Evolutionary conservation across 2,888 invertebrate species (phyloP), one percentile per base, ranked within the genome.

Genomic region (Nesidiocoris tenuis): DNA sequence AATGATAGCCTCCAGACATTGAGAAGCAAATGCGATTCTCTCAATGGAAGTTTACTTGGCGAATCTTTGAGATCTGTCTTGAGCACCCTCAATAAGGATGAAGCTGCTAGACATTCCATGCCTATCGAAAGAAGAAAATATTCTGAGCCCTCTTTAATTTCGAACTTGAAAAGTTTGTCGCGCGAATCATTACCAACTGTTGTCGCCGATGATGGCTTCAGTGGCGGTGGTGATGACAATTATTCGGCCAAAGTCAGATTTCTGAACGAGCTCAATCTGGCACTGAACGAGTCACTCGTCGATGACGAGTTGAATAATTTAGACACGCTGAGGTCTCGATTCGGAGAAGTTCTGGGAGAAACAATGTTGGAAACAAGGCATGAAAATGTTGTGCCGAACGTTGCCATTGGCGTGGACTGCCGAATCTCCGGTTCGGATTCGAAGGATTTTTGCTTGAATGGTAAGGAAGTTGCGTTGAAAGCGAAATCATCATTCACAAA

Each of bases 201-300:
- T 19, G 59, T 70, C 17, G 59, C 25, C 1, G 70, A 70, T 19
- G 61, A 57, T 9, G 25, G 24, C 16, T 19, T 63, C 17, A 70
- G 70, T 19, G 57, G 39, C 17, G 23, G 63, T 18, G 21, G 25
- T 22, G 72, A 72, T 72, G 63, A 72, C 18, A 61, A 72, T 54
- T 72, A 72, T 54, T 39, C 57, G n/a, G 72, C 72, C 1, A 72
- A 22, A 22, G 72, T 61, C 19, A 72, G 56, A 21, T 72, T 72
- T 25, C 54, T 61, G 72, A 72, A 72, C 39, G 72, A 72, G 23
- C 25, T 72, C 19, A 72, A 72, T 54, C 25, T 61, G 17, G 72
- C 72, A 18, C 23, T 72, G 19, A 72, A 72, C 17, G 72, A 72
- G 39, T 72, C 72, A 1, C 22, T 72, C 24, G n/a, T 72, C 19